These are phyloP conservation scores for Bergia puertoricense DNA, from an alignment of 92 coral and sea anemone species.

Conservation along the genomic window DNA sequence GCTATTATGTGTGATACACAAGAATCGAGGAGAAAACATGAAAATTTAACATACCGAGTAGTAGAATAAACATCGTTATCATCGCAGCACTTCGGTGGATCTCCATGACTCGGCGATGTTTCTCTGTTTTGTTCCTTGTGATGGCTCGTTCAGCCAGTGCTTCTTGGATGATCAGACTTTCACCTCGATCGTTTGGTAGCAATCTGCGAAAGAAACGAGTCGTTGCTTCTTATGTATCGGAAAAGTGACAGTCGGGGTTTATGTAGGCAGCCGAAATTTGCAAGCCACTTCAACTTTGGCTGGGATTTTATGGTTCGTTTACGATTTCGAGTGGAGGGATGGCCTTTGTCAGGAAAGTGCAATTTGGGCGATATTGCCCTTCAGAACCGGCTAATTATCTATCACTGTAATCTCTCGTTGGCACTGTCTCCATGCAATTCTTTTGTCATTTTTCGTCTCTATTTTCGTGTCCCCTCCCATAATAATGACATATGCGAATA, in stretches of 20 bases:
- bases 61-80: background rate
- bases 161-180: background rate
- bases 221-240: slow-evolving; percentile 17
- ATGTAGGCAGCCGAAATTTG: slow-evolving; percentile 42
- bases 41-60: slow-evolving; percentile 14
- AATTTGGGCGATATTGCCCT: slow-evolving; percentile 64
- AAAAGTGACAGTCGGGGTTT: slow-evolving; percentile 23
- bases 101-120: slow-evolving; percentile 16
- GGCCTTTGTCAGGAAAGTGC: slow-evolving; percentile 61
- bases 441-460: slow-evolving; percentile 35
- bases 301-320: slow-evolving; percentile 19
- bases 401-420: slow-evolving; percentile 70
- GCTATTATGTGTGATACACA: background rate
- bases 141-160: background rate
- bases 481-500: slow-evolving; percentile 43
- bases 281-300: slow-evolving; percentile 46
- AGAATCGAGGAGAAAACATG: background rate
- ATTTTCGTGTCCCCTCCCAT: slow-evolving; percentile 46
- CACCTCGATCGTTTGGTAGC: slow-evolving; percentile 18
- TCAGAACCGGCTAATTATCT: slow-evolving; percentile 68
- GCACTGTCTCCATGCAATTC: slow-evolving; percentile 60
- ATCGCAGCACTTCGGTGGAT: background rate
- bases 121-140: background rate
- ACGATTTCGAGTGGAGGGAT: slow-evolving; percentile 50
- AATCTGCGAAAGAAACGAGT: slow-evolving; percentile 26